Evolutionary conservation across 2,113 vertebrate genomes (phyloP), one percentile per base, ranked within the genome.

Genomic region (Petroica traversi): DNA sequence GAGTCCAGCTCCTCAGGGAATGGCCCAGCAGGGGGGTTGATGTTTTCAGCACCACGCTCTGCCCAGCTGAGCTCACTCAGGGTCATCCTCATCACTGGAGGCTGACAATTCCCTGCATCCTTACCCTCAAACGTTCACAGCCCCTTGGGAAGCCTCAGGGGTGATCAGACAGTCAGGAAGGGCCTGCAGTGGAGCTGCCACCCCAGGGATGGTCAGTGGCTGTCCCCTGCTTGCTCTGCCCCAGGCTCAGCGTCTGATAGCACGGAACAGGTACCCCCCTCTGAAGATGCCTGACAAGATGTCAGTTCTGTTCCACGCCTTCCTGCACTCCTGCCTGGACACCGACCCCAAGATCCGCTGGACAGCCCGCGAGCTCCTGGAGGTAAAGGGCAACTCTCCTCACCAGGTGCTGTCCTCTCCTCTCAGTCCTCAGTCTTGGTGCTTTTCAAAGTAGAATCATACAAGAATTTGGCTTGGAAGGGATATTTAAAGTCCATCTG

Each of bases 181-280:
- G 63, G 28, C 33, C 33, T 52, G 84, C 48, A 46, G 46, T 4
- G n/a, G 15, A 52, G 38, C 54, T 87, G 54, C 9, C 9, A 33
- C 2, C 45, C 31, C 52, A 9, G 62, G 36, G 26, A 7, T 22
- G 63, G 14, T 61, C n/a, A 77, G 73, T n/a, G 63, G 26, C 73
- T 61, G 33, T 33, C 43, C 52, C 0, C 0, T 28, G 54, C 84
- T 85, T 58, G 49, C 86, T 87, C 43, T 82, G 55, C 49, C 82
- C 9, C 89, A 99, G 99, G 99, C 99, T 29, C 97, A 99, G 97
- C 99, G 99, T 96, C 98, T 99, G 97, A 99, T 99, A 49, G 99
- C 99, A n/a, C 12, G 6, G 28, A 87, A 46, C 74, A 54, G 3
- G 40, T 46, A 46, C 46, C 84, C 74, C 0, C 64, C 74, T 7